Evolutionary conservation across 35 echinoderm and acorn worm species (phyloP).

Genomic region (Strongylocentrotus purpuratus): DNA sequence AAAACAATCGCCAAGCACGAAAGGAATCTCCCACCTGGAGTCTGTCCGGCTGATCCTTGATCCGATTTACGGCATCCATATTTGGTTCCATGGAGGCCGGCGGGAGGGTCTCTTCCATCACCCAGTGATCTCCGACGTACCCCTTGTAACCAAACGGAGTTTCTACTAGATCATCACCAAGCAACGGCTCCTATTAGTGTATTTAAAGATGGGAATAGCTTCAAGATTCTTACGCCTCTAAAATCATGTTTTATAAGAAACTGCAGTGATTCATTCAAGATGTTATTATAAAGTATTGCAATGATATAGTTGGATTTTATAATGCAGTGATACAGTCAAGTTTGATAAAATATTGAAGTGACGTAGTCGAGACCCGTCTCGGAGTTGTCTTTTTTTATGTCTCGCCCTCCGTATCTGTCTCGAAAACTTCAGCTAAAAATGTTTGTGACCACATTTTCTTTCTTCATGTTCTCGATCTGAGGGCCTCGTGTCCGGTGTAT

Average conservation of each 20-base stretch:
- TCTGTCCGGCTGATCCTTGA: conserved; percentile 60
- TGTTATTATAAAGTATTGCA: too few relatives aligned
- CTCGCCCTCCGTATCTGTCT: too few relatives aligned
- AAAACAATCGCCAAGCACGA: neutral
- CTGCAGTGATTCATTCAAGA: too few relatives aligned
- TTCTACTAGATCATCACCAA: conserved; percentile 54
- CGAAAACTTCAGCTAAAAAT: too few relatives aligned
- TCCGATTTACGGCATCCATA: conserved; percentile 60
- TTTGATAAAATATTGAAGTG: too few relatives aligned
- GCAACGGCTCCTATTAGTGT: neutral
- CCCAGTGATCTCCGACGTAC: conserved; percentile 69
- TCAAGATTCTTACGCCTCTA: neutral
- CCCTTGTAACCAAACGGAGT: conserved; percentile 85
- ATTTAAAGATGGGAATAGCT: neutral
- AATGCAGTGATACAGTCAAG: too few relatives aligned
- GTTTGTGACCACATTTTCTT: too few relatives aligned
- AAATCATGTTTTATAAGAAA: too few relatives aligned
- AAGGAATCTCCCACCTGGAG: conserved; percentile 47
- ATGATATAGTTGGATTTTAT: too few relatives aligned
- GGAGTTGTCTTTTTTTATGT: neutral
- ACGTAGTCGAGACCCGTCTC: neutral
- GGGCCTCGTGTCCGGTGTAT: neutral
- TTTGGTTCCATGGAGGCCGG: conserved; percentile 73
- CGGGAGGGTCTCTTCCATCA: conserved; percentile 79
- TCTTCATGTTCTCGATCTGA: too few relatives aligned